Conservation (phyloP, 2,797 vertebrate species). For the Onychomys leucogaster region DNA sequence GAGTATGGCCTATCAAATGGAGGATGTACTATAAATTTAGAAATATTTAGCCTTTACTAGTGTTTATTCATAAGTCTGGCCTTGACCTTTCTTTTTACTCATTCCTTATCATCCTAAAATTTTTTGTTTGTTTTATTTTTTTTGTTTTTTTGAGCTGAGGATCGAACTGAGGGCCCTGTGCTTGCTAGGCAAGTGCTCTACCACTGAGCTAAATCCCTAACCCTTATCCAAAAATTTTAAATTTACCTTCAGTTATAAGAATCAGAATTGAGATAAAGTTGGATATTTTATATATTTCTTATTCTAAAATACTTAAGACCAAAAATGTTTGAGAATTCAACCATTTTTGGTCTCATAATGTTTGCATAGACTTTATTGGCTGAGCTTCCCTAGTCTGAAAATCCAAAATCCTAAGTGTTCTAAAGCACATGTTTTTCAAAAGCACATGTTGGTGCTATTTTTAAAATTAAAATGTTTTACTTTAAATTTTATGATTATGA, state of each 20-base stretch:
- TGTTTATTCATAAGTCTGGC: conserved; percentile 31
- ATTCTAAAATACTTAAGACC: background rate
- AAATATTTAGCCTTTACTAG: conserved; percentile 47
- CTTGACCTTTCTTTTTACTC: background rate
- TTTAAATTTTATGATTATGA: background rate
- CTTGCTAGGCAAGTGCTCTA: too few relatives aligned
- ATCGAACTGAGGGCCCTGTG: too few relatives aligned
- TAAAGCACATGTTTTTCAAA: background rate
- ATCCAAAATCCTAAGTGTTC: background rate
- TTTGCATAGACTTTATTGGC: background rate
- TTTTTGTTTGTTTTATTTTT: too few relatives aligned
- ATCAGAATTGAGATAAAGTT: conserved; percentile 35
- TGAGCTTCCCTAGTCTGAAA: background rate
- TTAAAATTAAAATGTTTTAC: conserved; percentile 29
- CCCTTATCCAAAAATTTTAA: background rate
- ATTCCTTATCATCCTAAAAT: background rate
- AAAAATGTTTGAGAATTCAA: conserved; percentile 11
- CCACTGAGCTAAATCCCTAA: too few relatives aligned
- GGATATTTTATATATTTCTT: background rate
- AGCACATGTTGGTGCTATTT: background rate
- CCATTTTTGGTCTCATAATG: background rate
- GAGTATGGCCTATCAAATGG: conserved; percentile 27
- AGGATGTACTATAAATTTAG: conserved; percentile 33
- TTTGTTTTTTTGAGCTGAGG: too few relatives aligned
- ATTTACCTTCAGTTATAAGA: conserved; percentile 32